Conservation (phyloP, 2,113 vertebrate genomes). For the Triplophysa tibetana region DNA sequence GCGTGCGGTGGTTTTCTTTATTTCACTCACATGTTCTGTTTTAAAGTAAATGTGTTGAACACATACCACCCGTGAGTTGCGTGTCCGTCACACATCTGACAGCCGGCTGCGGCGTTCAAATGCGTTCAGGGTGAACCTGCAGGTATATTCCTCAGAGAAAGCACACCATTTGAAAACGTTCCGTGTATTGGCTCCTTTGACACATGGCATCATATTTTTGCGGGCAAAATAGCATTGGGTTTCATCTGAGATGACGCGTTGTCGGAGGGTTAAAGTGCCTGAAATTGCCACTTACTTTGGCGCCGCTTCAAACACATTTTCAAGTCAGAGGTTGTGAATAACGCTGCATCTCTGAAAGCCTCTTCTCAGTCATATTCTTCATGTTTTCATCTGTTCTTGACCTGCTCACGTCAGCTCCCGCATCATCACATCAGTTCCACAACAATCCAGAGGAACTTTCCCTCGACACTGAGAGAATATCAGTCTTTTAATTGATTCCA, state of each 20-base stretch:
- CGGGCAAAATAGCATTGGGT: not conserved
- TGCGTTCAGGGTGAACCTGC: not conserved
- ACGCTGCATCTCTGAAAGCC: constrained; percentile 27
- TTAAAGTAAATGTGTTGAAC: not conserved
- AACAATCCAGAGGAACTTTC: not conserved
- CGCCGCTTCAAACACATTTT: constrained; percentile 44
- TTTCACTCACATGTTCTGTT: not conserved
- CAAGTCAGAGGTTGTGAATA: constrained; percentile 34
- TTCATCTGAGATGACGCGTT: not conserved
- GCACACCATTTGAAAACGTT: not conserved
- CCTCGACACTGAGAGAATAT: not conserved
- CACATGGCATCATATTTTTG: not conserved
- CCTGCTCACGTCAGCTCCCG: not conserved
- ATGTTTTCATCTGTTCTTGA: not conserved
- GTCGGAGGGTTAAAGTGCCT: constrained; percentile 49
- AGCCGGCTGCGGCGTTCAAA: not conserved
- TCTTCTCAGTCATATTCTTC: not conserved
- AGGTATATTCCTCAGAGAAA: not conserved
- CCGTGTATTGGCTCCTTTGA: not conserved
- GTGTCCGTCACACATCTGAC: not conserved
- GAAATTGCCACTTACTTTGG: constrained; percentile 34
- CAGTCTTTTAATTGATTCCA: not conserved
- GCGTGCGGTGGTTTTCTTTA: not conserved
- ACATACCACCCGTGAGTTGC: not conserved
- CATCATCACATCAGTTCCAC: not conserved